A percentile compares a stretch with the other conserved stretches of the same genome.
Conservation (phyloP, 2,113 vertebrate genomes). For the Colossoma macropomum region DNA sequence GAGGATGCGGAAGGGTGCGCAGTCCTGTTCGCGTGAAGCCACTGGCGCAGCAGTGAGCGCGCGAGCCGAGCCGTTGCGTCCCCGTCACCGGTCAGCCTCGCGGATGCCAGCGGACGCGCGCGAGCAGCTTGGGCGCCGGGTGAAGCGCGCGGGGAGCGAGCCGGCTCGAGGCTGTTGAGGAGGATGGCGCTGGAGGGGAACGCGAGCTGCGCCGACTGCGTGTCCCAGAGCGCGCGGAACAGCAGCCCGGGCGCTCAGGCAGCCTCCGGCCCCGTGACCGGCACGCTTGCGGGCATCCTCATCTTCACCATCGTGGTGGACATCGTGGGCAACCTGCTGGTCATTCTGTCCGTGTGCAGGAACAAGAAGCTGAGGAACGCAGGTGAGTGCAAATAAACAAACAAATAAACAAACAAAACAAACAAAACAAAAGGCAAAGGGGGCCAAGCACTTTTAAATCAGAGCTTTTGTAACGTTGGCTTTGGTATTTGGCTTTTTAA, state of each 20-base stretch:
- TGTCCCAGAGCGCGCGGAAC: constrained; percentile 44
- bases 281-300: constrained; percentile 81
- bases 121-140: neutral
- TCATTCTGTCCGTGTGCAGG: constrained; percentile 82
- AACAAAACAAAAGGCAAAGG: too few relatives aligned
- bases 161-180: neutral
- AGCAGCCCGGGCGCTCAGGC: constrained; percentile 39
- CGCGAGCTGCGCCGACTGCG: constrained; percentile 66
- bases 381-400: constrained; percentile 64
- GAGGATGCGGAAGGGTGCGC: neutral
- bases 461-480: too few relatives aligned
- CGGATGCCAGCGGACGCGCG: neutral
- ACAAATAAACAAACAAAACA: neutral
- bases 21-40: neutral
- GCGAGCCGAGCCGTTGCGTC: neutral
- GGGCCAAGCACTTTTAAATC: too few relatives aligned
- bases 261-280: constrained; percentile 68
- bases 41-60: neutral
- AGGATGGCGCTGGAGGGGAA: constrained; percentile 59
- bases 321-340: constrained; percentile 82
- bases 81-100: neutral
- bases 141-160: neutral
- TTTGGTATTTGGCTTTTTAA: too few relatives aligned
- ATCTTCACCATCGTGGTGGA: constrained; percentile 85
- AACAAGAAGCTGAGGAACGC: constrained; percentile 86